Conservation (phyloP, 1,140 invertebrate species). For the Lysiphlebus fabarum region DNA sequence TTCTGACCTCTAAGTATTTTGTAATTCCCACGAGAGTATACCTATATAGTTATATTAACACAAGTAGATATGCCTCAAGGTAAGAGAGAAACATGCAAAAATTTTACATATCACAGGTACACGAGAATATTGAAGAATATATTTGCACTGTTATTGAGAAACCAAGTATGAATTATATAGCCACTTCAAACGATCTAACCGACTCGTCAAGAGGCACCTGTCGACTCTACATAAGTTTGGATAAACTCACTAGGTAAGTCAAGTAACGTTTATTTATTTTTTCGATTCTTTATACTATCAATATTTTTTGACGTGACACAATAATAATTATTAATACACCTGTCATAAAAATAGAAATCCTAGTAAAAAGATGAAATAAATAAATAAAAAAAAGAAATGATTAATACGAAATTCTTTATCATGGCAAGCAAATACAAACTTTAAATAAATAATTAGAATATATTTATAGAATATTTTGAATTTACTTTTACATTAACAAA, state of each 20-base stretch:
- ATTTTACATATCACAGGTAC: slow-evolving; percentile 6
- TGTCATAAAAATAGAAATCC: neutral
- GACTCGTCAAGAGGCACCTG: slow-evolving; percentile 27
- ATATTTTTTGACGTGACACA: slow-evolving; percentile 22
- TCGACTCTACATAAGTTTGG: slow-evolving; percentile 24
- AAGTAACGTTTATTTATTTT: neutral
- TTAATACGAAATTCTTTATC: too few species aligned
- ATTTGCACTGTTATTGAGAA: slow-evolving; percentile 24
- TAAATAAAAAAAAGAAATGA: too few species aligned
- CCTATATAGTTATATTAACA: slow-evolving; percentile 9
- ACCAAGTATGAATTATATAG: slow-evolving; percentile 25
- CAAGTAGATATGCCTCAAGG: neutral
- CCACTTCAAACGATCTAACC: slow-evolving; percentile 30
- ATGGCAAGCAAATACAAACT: too few species aligned
- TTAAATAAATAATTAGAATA: too few species aligned
- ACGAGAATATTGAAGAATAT: slow-evolving; percentile 22
- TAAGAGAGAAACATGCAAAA: slow-evolving; percentile 22
- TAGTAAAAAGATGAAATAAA: too few species aligned
- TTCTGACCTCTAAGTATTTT: neutral
- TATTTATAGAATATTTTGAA: too few species aligned
- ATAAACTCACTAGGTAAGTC: slow-evolving; percentile 26
- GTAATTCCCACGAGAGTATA: neutral
- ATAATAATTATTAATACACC: slow-evolving; percentile 13
- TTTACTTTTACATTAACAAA: too few species aligned
- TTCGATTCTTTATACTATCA: slow-evolving; percentile 2